Evolutionary conservation across 2,888 invertebrate species (phyloP), one percentile per base, ranked within the genome.

Genomic region (Drosophila mayaguana): DNA sequence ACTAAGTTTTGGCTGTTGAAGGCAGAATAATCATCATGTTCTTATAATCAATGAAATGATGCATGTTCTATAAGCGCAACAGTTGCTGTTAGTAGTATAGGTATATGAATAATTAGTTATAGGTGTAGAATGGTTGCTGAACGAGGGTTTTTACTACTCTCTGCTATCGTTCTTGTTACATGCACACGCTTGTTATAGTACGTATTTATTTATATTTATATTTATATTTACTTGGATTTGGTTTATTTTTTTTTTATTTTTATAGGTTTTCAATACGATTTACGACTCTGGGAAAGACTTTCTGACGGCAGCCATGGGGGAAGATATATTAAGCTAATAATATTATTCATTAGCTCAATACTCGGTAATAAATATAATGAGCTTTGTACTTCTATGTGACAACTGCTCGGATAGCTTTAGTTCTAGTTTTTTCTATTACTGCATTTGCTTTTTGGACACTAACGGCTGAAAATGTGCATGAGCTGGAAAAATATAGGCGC

Each of bases 401-500:
- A 53, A 16, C 20, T 38, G 2, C n/a, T 54, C 3, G 54, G 7
- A 7, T 11, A 56, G 22, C 14, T 34, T 22, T 25, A n/a, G 14
- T 12, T 16, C 25, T 7, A n/a, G 3, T 20, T 5, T 20, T 40
- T 25, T 3, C 11, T 43, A 6, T 8, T 12, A 4, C 16, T 22
- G 11, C 55, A 71, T 53, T 70, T 60, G 16, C 8, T 5, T 32
- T 36, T 54, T 51, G 20, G 22, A 55, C 63, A 34, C 20, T 6
- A 7, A 11, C 8, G 3, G 2, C 6, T 25, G 0, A 45, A 48
- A 5, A 76, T 76, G 72, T 59, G 57, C 18, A 28, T 40, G 18
- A 12, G 38, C 14, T 64, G 67, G 62, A 68, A 72, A 63, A 50
- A 36, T 56, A 45, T 68, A 38, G 62, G 72, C 56, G 22, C 38